A percentile compares a stretch with the other conserved stretches of the same genome.
Conservation (phyloP, 2,888 invertebrate species). For the Morpho achilles region DNA sequence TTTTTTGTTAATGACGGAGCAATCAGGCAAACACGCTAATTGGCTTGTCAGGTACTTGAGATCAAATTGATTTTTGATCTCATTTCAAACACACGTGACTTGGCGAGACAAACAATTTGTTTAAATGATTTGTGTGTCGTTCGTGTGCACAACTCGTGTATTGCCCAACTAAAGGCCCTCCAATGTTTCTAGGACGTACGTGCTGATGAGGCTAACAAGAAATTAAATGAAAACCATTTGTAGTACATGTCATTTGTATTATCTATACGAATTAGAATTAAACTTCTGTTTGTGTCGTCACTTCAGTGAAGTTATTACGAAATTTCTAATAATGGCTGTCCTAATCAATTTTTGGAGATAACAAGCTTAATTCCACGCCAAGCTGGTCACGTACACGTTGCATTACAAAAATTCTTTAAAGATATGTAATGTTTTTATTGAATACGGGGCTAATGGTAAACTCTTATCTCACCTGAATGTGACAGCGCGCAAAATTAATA, state of each 20-base stretch:
- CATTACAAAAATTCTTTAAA: too few relatives aligned
- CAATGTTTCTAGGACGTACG: conserved; percentile 19
- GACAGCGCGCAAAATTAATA: too few relatives aligned
- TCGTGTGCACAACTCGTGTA: conserved; percentile 10
- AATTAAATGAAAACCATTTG: background rate
- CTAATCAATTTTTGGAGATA: too few relatives aligned
- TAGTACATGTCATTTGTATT: background rate
- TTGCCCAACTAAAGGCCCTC: conserved; percentile 18
- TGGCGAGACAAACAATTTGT: conserved; percentile 9
- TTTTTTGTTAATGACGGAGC: background rate
- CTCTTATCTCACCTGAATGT: too few relatives aligned
- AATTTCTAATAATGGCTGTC: too few relatives aligned
- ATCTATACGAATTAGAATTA: background rate
- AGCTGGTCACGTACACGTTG: too few relatives aligned
- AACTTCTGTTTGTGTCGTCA: background rate
- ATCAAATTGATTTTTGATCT: conserved; percentile 15
- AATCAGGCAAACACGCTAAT: conserved; percentile 5
- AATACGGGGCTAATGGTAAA: too few relatives aligned
- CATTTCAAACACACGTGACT: conserved; percentile 20
- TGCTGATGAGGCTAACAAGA: conserved; percentile 3
- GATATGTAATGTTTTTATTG: too few relatives aligned
- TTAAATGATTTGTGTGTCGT: conserved; percentile 17
- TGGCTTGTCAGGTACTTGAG: conserved; percentile 7
- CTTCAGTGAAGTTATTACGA: too few relatives aligned
- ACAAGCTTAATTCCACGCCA: too few relatives aligned